Percentiles rank a stretch among this genome's conserved stretches.
Conservation (phyloP, 2,113 vertebrate genomes). For the Maccullochella peelii region DNA sequence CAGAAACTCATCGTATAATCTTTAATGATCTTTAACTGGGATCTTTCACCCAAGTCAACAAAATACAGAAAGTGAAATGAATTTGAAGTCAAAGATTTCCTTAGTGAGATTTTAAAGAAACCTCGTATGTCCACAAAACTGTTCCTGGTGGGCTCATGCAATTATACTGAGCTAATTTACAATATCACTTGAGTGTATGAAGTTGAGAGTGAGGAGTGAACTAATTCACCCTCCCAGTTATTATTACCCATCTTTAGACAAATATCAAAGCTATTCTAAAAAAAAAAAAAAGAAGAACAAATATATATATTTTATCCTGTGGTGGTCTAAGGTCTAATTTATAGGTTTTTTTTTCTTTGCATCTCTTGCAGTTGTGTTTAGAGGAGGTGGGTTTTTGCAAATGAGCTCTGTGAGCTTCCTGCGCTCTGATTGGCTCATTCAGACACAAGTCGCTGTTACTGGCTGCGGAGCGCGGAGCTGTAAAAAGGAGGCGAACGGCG, state of each 20-base stretch:
- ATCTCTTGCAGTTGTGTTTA: neutral
- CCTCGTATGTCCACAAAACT: neutral
- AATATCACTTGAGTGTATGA: neutral
- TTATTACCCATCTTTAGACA: too few species aligned
- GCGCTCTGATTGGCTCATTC: constrained; percentile 75
- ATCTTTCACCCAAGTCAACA: neutral
- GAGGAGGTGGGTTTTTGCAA: neutral
- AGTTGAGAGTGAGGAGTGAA: too few species aligned
- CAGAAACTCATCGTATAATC: neutral
- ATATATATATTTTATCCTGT: too few species aligned
- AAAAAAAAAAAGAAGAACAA: too few species aligned
- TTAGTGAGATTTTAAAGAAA: neutral
- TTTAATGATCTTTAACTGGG: neutral
- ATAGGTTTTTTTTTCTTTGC: neutral
- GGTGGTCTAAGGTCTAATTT: neutral
- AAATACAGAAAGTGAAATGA: neutral
- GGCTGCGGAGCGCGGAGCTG: constrained; percentile 55
- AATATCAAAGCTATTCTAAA: too few species aligned
- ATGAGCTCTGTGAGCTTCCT: constrained; percentile 30
- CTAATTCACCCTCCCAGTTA: neutral
- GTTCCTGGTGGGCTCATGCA: neutral
- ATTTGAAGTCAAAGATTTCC: neutral
- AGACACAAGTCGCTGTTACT: constrained; percentile 27
- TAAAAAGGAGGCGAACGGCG: constrained; percentile 49
- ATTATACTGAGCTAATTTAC: neutral